phyloP scores from a whole-genome alignment of 2,797 vertebrate genomes.

The Anas flavirostris region DNA sequence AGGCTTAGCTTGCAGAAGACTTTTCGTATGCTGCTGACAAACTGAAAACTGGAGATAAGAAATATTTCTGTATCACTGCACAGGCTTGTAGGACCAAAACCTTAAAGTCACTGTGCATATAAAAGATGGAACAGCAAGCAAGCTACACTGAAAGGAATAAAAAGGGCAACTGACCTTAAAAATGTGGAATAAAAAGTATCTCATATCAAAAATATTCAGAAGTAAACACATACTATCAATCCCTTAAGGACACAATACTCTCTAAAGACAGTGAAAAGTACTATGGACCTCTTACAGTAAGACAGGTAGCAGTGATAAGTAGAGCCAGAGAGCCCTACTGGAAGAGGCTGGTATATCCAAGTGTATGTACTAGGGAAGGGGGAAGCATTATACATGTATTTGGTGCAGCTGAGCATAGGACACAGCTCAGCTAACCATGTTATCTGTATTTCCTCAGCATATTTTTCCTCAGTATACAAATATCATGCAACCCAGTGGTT shows the following conservation, averaged over 20 bases:
- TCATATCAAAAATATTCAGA: neutral
- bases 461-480: constrained; percentile 12
- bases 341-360: neutral
- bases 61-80: constrained; percentile 38
- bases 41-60: constrained; percentile 32
- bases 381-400: neutral
- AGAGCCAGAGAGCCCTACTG: neutral
- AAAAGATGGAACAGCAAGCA: constrained; percentile 14
- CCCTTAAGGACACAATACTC: fast-evolving
- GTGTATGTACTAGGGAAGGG: neutral
- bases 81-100: constrained; percentile 16
- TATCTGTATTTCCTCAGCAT: neutral
- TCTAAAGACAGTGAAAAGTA: neutral
- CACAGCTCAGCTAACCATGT: neutral
- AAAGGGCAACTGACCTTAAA: constrained; percentile 58
- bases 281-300: neutral
- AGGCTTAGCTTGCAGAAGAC: constrained; percentile 33
- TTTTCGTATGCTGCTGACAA: constrained; percentile 14
- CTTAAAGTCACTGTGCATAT: neutral
- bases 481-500: neutral
- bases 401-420: neutral
- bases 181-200: constrained; percentile 21
- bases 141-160: constrained; percentile 26
- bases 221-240: neutral
- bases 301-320: neutral